Conservation (phyloP, 2,888 invertebrate genomes). For the Melinaea marsaeus region DNA sequence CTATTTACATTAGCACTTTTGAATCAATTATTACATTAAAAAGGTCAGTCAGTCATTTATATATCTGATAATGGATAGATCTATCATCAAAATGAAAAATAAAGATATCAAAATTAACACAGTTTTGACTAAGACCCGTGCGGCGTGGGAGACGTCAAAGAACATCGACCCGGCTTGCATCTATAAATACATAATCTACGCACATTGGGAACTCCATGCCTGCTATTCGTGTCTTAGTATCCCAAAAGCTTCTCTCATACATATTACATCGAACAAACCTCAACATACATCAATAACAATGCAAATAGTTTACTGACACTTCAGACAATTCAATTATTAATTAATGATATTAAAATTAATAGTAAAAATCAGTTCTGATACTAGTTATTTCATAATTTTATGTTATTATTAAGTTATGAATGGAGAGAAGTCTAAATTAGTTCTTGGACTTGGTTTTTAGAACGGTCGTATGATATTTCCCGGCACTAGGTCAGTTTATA, state of each 20-base stretch:
- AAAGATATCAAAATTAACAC: constrained; percentile 26
- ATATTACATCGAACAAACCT: not conserved
- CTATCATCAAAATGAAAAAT: not conserved
- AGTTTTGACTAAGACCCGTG: constrained; percentile 48
- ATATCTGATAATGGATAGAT: not conserved
- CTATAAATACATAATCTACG: constrained; percentile 72
- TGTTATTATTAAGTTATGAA: constrained; percentile 22
- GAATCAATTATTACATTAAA: too few species aligned
- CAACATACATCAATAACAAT: too few species aligned
- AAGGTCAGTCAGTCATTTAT: not conserved
- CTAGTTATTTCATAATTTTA: constrained; percentile 42
- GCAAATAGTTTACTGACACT: too few species aligned
- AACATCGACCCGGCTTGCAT: constrained; percentile 70
- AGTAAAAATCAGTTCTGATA: constrained; percentile 37
- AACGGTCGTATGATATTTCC: constrained; percentile 70
- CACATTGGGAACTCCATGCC: constrained; percentile 44
- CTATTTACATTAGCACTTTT: too few species aligned
- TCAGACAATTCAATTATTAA: too few species aligned
- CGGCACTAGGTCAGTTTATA: constrained; percentile 77
- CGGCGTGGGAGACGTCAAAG: constrained; percentile 68
- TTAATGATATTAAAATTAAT: too few species aligned
- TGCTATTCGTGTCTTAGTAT: constrained; percentile 35
- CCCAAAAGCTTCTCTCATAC: constrained; percentile 14
- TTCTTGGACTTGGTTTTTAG: constrained; percentile 39
- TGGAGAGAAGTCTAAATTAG: constrained; percentile 38